Evolutionary conservation across 2,113 vertebrate species (phyloP).

Genomic region (Tyto alba): DNA sequence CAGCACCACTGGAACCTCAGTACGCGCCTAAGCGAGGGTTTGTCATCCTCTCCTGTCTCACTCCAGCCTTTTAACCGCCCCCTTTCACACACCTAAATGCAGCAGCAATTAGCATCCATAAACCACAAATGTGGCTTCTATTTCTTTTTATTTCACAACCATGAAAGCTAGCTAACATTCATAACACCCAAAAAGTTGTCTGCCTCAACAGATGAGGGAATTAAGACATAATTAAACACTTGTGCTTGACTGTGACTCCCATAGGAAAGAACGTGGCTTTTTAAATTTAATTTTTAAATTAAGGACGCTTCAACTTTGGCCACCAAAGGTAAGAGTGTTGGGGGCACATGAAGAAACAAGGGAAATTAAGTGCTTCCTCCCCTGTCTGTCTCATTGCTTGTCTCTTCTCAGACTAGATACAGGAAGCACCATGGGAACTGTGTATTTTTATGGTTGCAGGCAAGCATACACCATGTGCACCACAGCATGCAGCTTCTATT

Average conservation of each 20-base stretch:
- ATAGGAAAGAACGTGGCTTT: background rate
- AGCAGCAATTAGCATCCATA: slow-evolving; percentile 76
- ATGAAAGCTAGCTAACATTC: slow-evolving; percentile 43
- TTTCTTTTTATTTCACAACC: slow-evolving; percentile 29
- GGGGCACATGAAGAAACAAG: background rate
- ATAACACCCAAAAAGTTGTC: slow-evolving; percentile 17
- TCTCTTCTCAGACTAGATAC: slow-evolving; percentile 47
- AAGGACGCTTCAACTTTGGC: background rate
- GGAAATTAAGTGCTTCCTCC: slow-evolving; percentile 2
- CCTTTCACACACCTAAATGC: slow-evolving; percentile 23
- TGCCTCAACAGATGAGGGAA: slow-evolving; percentile 33
- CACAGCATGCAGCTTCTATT: slow-evolving; percentile 48
- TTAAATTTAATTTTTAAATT: background rate
- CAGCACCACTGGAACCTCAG: slow-evolving; percentile 64
- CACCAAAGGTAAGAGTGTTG: background rate
- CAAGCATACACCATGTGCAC: slow-evolving; percentile 38
- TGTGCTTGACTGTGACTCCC: background rate
- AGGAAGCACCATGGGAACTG: slow-evolving; percentile 54
- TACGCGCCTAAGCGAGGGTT: slow-evolving; percentile 44
- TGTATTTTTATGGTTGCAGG: slow-evolving; percentile 8
- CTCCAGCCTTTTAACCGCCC: slow-evolving; percentile 57
- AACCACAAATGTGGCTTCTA: slow-evolving; percentile 75
- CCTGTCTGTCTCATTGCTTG: background rate
- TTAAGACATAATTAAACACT: slow-evolving; percentile 3
- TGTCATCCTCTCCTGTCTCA: slow-evolving; percentile 53